These are phyloP conservation scores for Herpetotheres cachinnans DNA, from an alignment of 2,113 vertebrate species.

Conservation along the genomic window DNA sequence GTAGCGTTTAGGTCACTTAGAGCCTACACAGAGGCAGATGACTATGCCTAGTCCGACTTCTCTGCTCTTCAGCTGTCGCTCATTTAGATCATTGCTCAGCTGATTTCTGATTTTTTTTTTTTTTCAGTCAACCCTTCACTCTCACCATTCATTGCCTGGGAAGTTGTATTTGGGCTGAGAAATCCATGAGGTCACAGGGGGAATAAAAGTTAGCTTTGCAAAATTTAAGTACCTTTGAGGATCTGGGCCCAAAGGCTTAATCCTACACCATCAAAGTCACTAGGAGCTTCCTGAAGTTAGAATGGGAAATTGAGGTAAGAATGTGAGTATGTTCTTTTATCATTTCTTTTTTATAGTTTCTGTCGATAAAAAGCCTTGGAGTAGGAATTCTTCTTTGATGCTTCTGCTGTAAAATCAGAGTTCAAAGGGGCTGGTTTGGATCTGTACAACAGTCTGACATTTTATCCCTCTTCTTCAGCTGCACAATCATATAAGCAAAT, in stretches of 20 bases:
- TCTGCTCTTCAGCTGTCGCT: not conserved
- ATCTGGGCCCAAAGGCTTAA: constrained; percentile 24
- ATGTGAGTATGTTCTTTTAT: not conserved
- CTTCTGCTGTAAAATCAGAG: constrained; percentile 44
- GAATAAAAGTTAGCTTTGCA: not conserved
- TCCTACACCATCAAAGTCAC: constrained; percentile 1
- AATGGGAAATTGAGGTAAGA: constrained; percentile 35
- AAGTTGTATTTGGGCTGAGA: not conserved
- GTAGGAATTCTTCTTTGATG: constrained; percentile 31
- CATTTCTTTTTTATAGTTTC: not conserved
- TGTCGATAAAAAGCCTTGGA: constrained; percentile 32
- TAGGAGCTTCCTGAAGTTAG: not conserved
- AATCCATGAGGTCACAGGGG: not conserved
- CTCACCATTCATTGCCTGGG: not conserved
- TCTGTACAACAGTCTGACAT: not conserved
- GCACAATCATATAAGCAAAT: constrained; percentile 1
- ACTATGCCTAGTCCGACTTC: not conserved
- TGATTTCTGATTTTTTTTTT: not conserved
- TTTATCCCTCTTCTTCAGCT: constrained; percentile 13
- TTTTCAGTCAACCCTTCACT: not conserved
- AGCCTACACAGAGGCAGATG: not conserved
- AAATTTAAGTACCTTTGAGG: constrained; percentile 1
- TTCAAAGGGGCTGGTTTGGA: constrained; percentile 27
- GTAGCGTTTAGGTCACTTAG: not conserved
- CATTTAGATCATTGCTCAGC: not conserved